These are phyloP conservation scores for Marmota flaviventris DNA, from an alignment of 2,113 vertebrate genomes.

Conservation along the genomic window DNA sequence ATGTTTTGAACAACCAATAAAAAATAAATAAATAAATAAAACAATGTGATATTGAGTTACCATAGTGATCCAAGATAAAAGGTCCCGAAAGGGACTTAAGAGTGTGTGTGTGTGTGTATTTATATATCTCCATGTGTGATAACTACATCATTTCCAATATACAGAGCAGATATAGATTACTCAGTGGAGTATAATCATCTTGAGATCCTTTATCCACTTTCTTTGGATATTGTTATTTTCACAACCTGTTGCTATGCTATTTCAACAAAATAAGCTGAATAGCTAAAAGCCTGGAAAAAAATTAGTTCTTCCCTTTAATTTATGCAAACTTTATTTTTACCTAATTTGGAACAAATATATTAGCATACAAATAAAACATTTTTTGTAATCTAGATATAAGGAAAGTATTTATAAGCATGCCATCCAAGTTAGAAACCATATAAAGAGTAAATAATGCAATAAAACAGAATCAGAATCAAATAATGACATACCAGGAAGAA, in stretches of 20 bases:
- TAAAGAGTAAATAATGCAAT: not conserved
- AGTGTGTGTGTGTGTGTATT: too few species aligned
- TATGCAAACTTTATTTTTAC: not conserved
- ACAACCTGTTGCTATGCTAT: not conserved
- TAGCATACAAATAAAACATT: not conserved
- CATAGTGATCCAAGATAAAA: not conserved
- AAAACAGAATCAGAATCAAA: not conserved
- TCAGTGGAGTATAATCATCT: not conserved
- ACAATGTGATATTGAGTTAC: not conserved
- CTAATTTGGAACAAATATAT: not conserved
- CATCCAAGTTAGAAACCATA: not conserved
- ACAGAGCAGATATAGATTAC: not conserved
- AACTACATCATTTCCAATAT: not conserved
- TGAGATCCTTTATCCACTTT: not conserved
- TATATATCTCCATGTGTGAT: not conserved
- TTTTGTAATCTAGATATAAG: not conserved
- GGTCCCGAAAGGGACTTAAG: constrained; percentile 8
- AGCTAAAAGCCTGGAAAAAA: not conserved
- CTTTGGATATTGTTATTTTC: not conserved
- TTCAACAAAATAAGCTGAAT: not conserved
- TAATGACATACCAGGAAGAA: not conserved
- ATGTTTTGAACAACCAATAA: too few species aligned
- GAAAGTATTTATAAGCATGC: not conserved
- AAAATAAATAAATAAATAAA: not conserved
- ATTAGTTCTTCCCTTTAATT: not conserved